phyloP scores from a whole-genome alignment of 2,888 invertebrate genomes.

The Dolichomitus sp. region DNA sequence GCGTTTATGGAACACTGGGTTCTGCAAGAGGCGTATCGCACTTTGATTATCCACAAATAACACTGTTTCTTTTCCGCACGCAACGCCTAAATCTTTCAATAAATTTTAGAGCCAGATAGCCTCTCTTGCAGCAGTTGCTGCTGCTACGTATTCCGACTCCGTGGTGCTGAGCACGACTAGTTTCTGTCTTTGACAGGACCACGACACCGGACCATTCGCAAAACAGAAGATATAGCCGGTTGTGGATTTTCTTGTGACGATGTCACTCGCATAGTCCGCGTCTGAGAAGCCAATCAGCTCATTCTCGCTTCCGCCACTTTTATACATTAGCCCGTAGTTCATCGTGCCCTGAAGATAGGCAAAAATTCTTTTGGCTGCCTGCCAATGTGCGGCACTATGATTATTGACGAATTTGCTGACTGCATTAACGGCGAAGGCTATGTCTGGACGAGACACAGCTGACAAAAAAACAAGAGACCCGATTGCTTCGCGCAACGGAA shows the following conservation, averaged over 20 bases:
- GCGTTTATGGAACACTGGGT: conserved; percentile 29
- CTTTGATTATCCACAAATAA: not conserved
- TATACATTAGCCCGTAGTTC: conserved; percentile 54
- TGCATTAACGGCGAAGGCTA: conserved; percentile 63
- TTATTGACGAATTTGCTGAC: conserved; percentile 62
- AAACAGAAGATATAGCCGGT: conserved; percentile 60
- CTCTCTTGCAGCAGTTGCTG: conserved; percentile 47
- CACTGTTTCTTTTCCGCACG: not conserved
- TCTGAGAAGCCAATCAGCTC: conserved; percentile 54
- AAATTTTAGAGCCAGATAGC: not conserved
- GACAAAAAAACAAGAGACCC: conserved; percentile 56
- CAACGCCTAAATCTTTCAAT: not conserved
- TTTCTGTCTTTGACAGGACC: conserved; percentile 60
- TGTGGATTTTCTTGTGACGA: conserved; percentile 48
- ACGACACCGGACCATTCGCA: conserved; percentile 52
- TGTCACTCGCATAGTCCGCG: conserved; percentile 61
- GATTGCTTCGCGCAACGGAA: conserved; percentile 68
- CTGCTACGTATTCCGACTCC: conserved; percentile 66
- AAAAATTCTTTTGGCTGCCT: conserved; percentile 50
- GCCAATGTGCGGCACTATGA: conserved; percentile 63
- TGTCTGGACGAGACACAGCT: conserved; percentile 62
- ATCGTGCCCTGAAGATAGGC: conserved; percentile 52
- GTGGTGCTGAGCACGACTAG: conserved; percentile 59
- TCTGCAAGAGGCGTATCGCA: not conserved
- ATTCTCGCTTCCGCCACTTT: conserved; percentile 31